Percentiles rank a stretch among this genome's conserved stretches.
These are phyloP conservation scores for Anhinga anhinga DNA, from an alignment of 2,113 vertebrate species.

Conservation along the genomic window DNA sequence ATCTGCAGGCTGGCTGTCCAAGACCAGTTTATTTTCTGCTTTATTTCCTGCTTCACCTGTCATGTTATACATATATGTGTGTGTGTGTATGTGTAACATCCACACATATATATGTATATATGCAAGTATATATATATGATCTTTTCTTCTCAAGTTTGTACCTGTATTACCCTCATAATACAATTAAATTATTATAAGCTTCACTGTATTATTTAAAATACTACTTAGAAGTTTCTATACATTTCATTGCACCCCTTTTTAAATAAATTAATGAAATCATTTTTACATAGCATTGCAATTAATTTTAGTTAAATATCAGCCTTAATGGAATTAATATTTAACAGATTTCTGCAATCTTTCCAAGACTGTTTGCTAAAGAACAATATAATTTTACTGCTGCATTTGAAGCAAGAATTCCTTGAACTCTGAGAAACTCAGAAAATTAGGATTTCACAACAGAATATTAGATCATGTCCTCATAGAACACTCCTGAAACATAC, in stretches of 20 bases:
- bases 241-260: neutral
- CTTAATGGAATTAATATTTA: slow-evolving; percentile 13
- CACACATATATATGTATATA: neutral
- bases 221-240: neutral
- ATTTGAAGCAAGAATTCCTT: neutral
- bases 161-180: neutral
- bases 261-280: neutral
- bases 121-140: fast-evolving
- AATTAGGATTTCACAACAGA: neutral
- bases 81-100: neutral
- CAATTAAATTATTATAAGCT: neutral
- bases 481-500: neutral
- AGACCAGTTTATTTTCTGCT: neutral
- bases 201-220: neutral
- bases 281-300: neutral
- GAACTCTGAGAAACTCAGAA: neutral
- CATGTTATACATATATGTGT: neutral
- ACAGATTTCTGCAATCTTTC: slow-evolving; percentile 9
- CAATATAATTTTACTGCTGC: neutral
- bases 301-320: neutral
- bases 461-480: neutral
- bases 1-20: neutral
- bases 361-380: neutral
- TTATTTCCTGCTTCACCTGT: neutral
- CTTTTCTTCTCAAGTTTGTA: neutral